phyloP scores from a whole-genome alignment of 2,113 vertebrate genomes.

The Mus pahari region DNA sequence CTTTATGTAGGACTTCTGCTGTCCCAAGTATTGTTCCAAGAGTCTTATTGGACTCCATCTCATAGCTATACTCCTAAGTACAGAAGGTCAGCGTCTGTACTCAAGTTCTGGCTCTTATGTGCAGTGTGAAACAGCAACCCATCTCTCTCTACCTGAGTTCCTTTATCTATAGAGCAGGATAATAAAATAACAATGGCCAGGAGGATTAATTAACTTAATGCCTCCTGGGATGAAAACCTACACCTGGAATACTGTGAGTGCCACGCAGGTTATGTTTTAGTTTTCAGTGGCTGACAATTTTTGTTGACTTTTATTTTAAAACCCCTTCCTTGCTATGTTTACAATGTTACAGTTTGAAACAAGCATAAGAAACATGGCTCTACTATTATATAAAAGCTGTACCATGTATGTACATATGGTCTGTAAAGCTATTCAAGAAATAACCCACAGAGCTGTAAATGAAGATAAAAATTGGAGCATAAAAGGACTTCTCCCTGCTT shows the following conservation, averaged over 20 bases:
- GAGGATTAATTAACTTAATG: neutral
- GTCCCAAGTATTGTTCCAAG: neutral
- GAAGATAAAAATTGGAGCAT: neutral
- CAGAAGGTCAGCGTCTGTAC: neutral
- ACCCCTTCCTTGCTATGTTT: neutral
- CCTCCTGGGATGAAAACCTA: neutral
- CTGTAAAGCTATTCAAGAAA: neutral
- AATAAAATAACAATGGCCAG: neutral
- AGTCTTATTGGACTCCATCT: neutral
- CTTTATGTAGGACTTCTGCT: neutral
- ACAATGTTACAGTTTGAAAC: neutral
- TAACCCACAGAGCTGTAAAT: neutral
- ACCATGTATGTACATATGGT: neutral
- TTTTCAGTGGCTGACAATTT: neutral
- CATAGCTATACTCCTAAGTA: neutral
- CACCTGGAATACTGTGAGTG: neutral
- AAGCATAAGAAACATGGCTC: neutral
- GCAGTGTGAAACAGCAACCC: neutral
- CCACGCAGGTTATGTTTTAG: neutral
- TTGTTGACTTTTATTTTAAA: conserved; percentile 24
- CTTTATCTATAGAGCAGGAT: neutral
- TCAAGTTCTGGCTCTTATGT: neutral
- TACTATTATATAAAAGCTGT: conserved; percentile 6
- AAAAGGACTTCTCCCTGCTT: neutral
- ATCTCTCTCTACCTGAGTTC: neutral